Percentiles rank a stretch among this genome's conserved stretches.
phyloP scores from a whole-genome alignment of 2,797 vertebrate species.

The Alosa sapidissima region DNA sequence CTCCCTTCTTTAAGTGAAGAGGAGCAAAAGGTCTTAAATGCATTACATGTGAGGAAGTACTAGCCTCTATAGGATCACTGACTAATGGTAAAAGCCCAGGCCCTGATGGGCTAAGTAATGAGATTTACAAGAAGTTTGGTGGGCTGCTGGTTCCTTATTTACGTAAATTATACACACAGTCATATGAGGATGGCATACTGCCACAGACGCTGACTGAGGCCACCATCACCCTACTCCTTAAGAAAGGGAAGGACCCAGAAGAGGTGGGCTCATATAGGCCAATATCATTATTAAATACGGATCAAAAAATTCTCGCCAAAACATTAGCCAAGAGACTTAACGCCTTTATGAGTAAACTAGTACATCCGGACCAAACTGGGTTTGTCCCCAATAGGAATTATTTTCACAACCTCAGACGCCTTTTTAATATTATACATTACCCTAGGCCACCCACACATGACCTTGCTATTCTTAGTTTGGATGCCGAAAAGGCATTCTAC shows the following conservation, averaged over 20 bases:
- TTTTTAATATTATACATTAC: constrained; percentile 27
- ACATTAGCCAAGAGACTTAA: neutral
- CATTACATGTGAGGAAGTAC: neutral
- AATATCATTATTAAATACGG: constrained; percentile 21
- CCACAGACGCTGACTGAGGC: constrained; percentile 18
- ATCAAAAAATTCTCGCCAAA: constrained; percentile 29
- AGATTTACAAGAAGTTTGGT: constrained; percentile 30
- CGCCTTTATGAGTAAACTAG: neutral
- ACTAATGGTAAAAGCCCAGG: constrained; percentile 33
- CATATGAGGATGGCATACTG: neutral
- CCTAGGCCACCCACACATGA: neutral
- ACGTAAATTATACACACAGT: neutral
- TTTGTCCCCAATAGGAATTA: constrained; percentile 16
- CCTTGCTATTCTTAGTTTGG: constrained; percentile 22
- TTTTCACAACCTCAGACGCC: constrained; percentile 23
- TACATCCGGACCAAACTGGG: neutral
- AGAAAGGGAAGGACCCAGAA: constrained; percentile 20
- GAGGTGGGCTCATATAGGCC: constrained; percentile 27
- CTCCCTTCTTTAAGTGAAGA: neutral
- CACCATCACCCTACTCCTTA: neutral
- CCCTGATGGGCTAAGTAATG: constrained; percentile 24
- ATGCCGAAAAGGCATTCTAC: constrained; percentile 34
- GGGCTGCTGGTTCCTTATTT: constrained; percentile 26
- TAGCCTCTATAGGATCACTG: neutral
- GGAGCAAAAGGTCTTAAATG: neutral